Conservation (phyloP, 53 echinoderm and acorn worm species). For the Henricia sp. region DNA sequence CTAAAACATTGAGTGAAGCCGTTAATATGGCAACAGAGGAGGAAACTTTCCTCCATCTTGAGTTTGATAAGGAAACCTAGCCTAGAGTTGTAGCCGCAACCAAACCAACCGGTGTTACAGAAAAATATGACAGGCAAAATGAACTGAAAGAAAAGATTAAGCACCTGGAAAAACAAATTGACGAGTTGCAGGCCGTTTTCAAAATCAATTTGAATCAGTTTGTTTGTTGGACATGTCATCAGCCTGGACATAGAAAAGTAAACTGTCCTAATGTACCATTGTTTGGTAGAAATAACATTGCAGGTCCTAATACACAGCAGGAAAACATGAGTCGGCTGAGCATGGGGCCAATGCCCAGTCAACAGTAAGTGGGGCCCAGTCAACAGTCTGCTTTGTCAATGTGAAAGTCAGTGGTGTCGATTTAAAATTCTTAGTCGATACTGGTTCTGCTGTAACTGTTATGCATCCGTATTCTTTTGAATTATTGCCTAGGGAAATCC, state of each 20-base stretch:
- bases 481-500: too few relatives aligned
- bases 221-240: constrained; percentile 9
- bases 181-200: neutral
- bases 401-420: neutral
- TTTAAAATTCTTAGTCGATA: neutral
- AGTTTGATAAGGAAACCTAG: neutral
- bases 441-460: neutral
- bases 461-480: neutral
- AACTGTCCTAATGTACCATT: neutral
- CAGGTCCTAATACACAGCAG: neutral
- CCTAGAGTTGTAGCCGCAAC: neutral
- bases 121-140: too few relatives aligned
- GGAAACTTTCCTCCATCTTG: constrained; percentile 1
- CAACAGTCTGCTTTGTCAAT: neutral
- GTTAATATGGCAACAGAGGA: constrained; percentile 1
- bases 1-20: neutral
- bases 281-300: neutral
- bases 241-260: neutral
- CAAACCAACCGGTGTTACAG: neutral
- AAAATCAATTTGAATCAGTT: neutral
- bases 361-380: neutral
- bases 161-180: neutral
- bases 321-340: neutral
- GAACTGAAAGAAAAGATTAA: constrained; percentile 3
- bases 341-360: neutral